Percentiles rank a stretch among this genome's conserved stretches.
Evolutionary conservation across 2,888 invertebrate genomes (phyloP).

Genomic region (Horisme vitalbata): DNA sequence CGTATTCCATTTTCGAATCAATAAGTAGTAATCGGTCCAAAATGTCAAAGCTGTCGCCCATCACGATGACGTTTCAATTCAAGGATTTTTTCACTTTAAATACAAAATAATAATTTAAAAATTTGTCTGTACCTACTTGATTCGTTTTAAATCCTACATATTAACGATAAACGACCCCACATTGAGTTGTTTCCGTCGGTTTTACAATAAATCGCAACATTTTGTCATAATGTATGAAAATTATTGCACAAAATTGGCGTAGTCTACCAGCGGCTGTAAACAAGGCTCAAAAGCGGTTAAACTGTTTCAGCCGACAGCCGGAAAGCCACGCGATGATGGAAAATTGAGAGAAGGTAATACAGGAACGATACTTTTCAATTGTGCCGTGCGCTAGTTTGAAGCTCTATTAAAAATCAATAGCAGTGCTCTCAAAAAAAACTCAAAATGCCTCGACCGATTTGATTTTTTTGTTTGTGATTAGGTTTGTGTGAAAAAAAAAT

Average conservation of each 20-base stretch:
- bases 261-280: conserved; percentile 29
- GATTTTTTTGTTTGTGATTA: too few relatives aligned
- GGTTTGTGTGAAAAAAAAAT: too few relatives aligned
- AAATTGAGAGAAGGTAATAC: conserved; percentile 5
- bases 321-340: conserved; percentile 9
- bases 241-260: conserved; percentile 39
- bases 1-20: too few relatives aligned
- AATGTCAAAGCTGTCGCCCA: too few relatives aligned
- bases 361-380: too few relatives aligned
- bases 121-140: too few relatives aligned
- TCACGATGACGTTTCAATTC: too few relatives aligned
- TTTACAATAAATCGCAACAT: background rate
- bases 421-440: too few relatives aligned
- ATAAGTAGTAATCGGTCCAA: too few relatives aligned
- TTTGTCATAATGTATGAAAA: conserved; percentile 20
- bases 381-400: too few relatives aligned
- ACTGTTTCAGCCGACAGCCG: conserved; percentile 35
- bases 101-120: background rate
- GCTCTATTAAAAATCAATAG: too few relatives aligned
- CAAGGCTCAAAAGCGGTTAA: conserved; percentile 35
- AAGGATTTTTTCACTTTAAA: background rate
- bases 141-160: background rate
- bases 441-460: too few relatives aligned
- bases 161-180: background rate
- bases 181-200: background rate